Percentiles rank a stretch among this genome's conserved stretches.
Conservation (phyloP, 2,797 vertebrate genomes). For the Hybognathus amarus region DNA sequence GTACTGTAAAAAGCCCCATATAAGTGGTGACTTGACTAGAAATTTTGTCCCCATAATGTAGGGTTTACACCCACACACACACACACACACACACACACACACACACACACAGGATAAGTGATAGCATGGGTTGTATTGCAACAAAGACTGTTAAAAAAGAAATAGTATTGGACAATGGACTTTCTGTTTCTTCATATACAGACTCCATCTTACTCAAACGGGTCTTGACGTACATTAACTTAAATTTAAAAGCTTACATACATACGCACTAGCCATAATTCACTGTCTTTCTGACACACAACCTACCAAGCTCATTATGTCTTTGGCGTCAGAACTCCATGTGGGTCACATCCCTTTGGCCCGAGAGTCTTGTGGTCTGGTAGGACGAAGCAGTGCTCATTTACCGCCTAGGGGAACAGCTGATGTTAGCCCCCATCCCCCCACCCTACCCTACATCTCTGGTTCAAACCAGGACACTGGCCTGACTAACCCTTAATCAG, state of each 20-base stretch:
- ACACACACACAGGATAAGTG: constrained; percentile 2
- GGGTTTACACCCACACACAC: neutral
- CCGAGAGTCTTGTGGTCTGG: constrained; percentile 38
- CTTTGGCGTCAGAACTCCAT: constrained; percentile 40
- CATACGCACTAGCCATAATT: constrained; percentile 21
- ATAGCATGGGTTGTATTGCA: constrained; percentile 2
- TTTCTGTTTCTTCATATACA: neutral
- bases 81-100: neutral
- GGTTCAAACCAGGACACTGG: constrained; percentile 54
- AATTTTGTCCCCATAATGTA: too few species aligned
- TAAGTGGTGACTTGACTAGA: too few species aligned
- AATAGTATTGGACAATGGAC: constrained; percentile 13
- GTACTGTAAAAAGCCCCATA: too few species aligned
- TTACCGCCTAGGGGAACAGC: constrained; percentile 27
- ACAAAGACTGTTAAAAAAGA: constrained; percentile 16
- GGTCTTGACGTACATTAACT: neutral
- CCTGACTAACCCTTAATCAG: constrained; percentile 53
- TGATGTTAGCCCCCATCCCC: constrained; percentile 5
- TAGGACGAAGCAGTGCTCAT: constrained; percentile 32
- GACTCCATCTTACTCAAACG: neutral
- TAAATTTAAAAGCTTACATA: constrained; percentile 14
- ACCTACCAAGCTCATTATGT: constrained; percentile 41
- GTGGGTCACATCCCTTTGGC: constrained; percentile 42
- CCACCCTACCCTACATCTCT: neutral
- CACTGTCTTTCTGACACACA: constrained; percentile 45